These are phyloP conservation scores for Drosophila micromelanica DNA, from an alignment of 1,140 invertebrate genomes.

Conservation along the genomic window DNA sequence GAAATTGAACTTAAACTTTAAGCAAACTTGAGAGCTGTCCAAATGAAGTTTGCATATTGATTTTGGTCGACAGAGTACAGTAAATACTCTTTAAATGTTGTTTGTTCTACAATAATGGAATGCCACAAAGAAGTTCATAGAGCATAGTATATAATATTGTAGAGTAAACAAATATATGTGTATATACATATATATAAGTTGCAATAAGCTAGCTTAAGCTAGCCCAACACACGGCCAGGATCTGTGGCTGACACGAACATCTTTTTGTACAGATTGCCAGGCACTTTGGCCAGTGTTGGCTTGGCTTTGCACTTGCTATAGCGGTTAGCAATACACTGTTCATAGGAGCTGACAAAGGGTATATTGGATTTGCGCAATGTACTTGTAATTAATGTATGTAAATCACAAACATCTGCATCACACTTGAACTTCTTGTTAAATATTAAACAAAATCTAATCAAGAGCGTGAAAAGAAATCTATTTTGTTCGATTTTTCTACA, in stretches of 20 bases:
- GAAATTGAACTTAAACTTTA: conserved; percentile 7
- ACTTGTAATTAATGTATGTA: too few species aligned
- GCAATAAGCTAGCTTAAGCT: conserved; percentile 46
- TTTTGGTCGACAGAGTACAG: conserved; percentile 6
- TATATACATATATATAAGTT: neutral
- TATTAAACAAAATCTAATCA: too few species aligned
- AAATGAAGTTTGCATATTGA: conserved; percentile 8
- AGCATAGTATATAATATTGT: neutral
- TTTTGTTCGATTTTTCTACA: too few species aligned
- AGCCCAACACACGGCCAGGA: conserved; percentile 39
- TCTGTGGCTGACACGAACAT: conserved; percentile 51
- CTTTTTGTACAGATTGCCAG: conserved; percentile 51
- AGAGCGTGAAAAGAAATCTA: too few species aligned
- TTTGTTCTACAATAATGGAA: neutral
- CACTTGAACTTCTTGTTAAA: too few species aligned
- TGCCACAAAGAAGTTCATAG: conserved; percentile 22
- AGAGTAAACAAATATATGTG: conserved; percentile 6
- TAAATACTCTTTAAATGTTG: neutral
- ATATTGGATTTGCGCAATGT: too few species aligned
- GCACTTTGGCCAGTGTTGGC: conserved; percentile 25
- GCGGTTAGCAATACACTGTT: neutral
- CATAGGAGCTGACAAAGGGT: too few species aligned
- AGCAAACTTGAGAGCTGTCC: neutral
- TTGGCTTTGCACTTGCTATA: neutral
- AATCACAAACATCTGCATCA: too few species aligned